Evolutionary conservation across 92 coral and sea anemone genomes (phyloP).

Genomic region (Pocillopora grandis): DNA sequence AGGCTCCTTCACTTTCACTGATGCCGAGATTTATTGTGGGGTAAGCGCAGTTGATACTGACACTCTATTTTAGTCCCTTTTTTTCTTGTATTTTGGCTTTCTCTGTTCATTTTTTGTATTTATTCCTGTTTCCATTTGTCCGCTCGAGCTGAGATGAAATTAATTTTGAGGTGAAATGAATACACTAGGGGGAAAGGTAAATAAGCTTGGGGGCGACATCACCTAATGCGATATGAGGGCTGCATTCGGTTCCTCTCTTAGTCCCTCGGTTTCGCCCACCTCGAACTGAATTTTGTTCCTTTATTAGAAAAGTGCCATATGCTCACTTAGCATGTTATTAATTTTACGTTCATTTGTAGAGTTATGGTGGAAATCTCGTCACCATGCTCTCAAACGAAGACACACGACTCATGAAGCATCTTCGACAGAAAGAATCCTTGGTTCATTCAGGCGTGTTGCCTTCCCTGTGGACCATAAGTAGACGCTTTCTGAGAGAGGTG

Average conservation of each 20-base stretch:
- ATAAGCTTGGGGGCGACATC: too few species aligned
- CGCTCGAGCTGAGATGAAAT: background rate
- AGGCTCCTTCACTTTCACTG: constrained; percentile 29
- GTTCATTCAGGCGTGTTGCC: background rate
- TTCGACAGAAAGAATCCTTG: constrained; percentile 11
- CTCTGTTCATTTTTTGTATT: too few species aligned
- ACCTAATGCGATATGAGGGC: too few species aligned
- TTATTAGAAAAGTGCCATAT: too few species aligned
- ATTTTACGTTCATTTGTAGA: background rate
- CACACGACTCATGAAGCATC: constrained; percentile 1
- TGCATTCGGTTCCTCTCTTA: too few species aligned
- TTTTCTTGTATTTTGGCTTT: too few species aligned
- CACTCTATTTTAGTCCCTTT: background rate
- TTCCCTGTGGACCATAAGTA: constrained; percentile 24
- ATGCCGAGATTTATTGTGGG: constrained; percentile 33
- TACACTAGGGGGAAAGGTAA: too few species aligned
- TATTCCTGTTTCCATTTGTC: too few species aligned
- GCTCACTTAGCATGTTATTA: background rate
- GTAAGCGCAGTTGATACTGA: background rate
- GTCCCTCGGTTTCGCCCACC: too few species aligned
- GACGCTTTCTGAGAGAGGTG: constrained; percentile 1
- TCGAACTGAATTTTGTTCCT: too few species aligned
- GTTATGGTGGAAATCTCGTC: constrained; percentile 19
- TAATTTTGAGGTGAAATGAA: too few species aligned
- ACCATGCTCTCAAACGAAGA: constrained; percentile 15